Evolutionary conservation across 2,888 invertebrate genomes (phyloP).

Genomic region (Hypercompe scribonia): DNA sequence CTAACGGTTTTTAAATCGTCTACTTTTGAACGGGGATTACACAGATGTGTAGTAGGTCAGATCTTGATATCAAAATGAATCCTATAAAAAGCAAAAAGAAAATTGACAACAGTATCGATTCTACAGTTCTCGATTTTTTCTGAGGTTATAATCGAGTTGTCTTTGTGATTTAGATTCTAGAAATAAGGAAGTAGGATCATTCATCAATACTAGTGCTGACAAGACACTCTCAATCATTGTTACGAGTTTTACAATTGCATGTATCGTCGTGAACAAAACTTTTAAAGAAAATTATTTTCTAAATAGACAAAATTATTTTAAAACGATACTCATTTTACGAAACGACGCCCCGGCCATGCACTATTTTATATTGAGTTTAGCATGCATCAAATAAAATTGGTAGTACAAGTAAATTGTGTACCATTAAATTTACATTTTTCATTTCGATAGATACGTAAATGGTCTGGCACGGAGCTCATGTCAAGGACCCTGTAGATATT

Average conservation of each 20-base stretch:
- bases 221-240: slow-evolving; percentile 31
- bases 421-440: not conserved
- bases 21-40: no score
- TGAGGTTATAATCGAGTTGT: not conserved
- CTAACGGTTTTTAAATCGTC: no score
- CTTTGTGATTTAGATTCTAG: not conserved
- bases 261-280: slow-evolving; percentile 24
- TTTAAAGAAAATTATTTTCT: not conserved
- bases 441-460: not conserved
- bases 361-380: not conserved
- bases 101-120: not conserved
- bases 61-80: no score
- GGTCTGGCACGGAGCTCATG: not conserved
- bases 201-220: slow-evolving; percentile 31
- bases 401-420: not conserved
- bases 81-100: not conserved
- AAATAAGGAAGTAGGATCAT: slow-evolving; percentile 14
- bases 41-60: no score
- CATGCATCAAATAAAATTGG: not conserved
- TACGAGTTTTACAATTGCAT: slow-evolving; percentile 28
- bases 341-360: not conserved
- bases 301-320: not conserved
- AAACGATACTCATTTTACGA: not conserved
- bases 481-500: not conserved
- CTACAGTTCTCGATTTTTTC: not conserved